These are phyloP conservation scores for Phrynocephalus versicolor DNA, from an alignment of 2,113 vertebrate species.

Conservation along the genomic window DNA sequence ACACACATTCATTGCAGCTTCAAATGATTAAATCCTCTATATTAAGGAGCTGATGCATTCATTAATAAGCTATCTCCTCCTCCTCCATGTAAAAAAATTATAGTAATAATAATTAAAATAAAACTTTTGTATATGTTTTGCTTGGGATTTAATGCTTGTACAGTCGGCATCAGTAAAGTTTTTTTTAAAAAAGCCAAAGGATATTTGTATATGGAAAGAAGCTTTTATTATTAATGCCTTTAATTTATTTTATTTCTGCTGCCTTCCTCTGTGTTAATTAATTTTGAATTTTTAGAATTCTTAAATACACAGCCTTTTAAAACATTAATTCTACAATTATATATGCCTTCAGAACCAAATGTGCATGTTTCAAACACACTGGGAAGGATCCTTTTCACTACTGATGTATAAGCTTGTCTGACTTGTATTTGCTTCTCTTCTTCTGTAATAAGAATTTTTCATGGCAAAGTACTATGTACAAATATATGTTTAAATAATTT, in stretches of 20 bases:
- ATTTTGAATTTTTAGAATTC: constrained; percentile 42
- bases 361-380: background rate
- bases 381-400: constrained; percentile 50
- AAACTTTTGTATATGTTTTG: constrained; percentile 72
- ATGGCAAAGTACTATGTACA: constrained; percentile 65
- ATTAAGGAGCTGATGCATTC: background rate
- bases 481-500: constrained; percentile 46
- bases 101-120: constrained; percentile 7
- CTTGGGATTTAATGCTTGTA: constrained; percentile 80
- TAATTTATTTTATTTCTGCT: constrained; percentile 89
- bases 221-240: constrained; percentile 80
- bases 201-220: constrained; percentile 90
- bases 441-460: constrained; percentile 40
- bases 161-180: constrained; percentile 71
- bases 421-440: constrained; percentile 52
- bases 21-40: background rate
- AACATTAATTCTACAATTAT: constrained; percentile 17
- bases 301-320: constrained; percentile 8
- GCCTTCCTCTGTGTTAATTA: constrained; percentile 62
- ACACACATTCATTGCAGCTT: background rate
- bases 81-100: constrained; percentile 34
- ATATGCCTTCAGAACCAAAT: background rate
- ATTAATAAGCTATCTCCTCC: background rate
- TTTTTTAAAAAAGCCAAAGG: constrained; percentile 51
- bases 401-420: constrained; percentile 53